Evolutionary conservation across 2,888 invertebrate genomes (phyloP).

Genomic region (Vandiemenella viatica): DNA sequence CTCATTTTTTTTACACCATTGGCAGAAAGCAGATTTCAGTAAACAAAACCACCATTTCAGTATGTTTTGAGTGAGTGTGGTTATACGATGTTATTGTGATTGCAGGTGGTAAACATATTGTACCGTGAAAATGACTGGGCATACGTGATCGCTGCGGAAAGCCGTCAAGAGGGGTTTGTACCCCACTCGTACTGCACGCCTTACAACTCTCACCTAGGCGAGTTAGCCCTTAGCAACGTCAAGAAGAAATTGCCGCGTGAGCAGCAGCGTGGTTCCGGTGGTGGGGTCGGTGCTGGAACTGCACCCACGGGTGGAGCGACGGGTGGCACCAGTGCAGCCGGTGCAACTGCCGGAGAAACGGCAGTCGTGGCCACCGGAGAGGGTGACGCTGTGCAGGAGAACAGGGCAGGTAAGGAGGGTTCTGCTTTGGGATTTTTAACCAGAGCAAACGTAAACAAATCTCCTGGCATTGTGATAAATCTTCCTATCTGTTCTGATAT

Average conservation of each 20-base stretch:
- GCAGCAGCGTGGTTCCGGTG: conserved; percentile 10
- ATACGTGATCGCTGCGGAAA: conserved; percentile 82
- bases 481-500: too few species aligned
- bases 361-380: conserved; percentile 4
- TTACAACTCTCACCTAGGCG: conserved; percentile 57
- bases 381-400: conserved; percentile 6
- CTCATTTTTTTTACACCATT: too few species aligned
- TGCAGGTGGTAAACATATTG: conserved; percentile 73
- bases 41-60: too few species aligned
- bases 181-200: conserved; percentile 89
- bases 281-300: not conserved
- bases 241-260: conserved; percentile 79
- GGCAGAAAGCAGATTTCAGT: too few species aligned
- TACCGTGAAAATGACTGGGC: conserved; percentile 96
- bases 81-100: too few species aligned
- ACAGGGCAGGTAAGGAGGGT: conserved; percentile 5
- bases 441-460: too few species aligned
- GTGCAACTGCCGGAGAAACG: not conserved
- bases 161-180: conserved; percentile 83
- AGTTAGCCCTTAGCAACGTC: conserved; percentile 49
- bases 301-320: not conserved
- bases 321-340: not conserved
- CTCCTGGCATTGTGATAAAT: too few species aligned
- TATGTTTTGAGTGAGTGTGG: too few species aligned
- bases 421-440: too few species aligned